These are phyloP conservation scores for Cercocebus atys DNA, from an alignment of 2,113 vertebrate genomes.

Conservation along the genomic window DNA sequence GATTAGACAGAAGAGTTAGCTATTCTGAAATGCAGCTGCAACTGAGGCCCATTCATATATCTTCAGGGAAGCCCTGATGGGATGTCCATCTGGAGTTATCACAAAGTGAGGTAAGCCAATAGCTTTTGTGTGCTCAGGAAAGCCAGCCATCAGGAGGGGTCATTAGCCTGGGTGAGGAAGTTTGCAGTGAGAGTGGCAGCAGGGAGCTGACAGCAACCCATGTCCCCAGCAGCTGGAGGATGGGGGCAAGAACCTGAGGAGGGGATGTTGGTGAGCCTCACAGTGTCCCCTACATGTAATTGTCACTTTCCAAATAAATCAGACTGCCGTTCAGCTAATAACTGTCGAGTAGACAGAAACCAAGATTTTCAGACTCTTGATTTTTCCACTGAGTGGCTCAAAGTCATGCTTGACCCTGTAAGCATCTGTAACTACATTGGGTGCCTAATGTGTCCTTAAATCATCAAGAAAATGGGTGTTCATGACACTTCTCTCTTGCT, in stretches of 20 bases:
- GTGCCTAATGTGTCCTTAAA: not conserved
- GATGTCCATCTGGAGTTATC: not conserved
- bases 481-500: not conserved
- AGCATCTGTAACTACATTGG: not conserved
- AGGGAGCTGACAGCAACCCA: not conserved
- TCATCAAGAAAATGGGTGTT: not conserved
- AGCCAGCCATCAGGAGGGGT: not conserved
- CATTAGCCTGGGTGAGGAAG: too few relatives aligned
- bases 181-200: not conserved
- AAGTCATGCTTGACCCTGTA: not conserved
- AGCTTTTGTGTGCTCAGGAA: not conserved
- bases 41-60: not conserved
- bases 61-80: not conserved
- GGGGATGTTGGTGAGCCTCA: not conserved
- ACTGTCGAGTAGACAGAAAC: not conserved
- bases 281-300: too few relatives aligned
- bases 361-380: not conserved
- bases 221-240: not conserved
- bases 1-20: not conserved
- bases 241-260: fast-evolving
- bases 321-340: not conserved
- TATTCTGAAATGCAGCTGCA: not conserved
- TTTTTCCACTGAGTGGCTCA: not conserved
- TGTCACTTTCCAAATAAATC: not conserved
- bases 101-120: not conserved